These are phyloP conservation scores for Hippotragus niger DNA, from an alignment of 2,113 vertebrate genomes.

Conservation along the genomic window DNA sequence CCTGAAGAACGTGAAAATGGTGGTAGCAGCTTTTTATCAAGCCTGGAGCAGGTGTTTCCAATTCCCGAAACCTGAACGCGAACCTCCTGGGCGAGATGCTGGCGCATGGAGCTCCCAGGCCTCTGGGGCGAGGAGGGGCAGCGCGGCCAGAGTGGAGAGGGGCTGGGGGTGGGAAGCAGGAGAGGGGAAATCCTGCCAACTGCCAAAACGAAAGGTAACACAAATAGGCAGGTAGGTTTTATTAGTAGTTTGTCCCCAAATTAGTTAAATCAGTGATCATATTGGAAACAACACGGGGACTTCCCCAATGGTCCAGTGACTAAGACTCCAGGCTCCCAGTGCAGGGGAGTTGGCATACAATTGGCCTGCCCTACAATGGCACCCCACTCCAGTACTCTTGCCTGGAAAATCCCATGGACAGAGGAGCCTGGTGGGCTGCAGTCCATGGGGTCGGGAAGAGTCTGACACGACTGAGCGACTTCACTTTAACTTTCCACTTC, in stretches of 20 bases:
- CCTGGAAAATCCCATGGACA: too few relatives aligned
- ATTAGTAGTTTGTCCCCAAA: not conserved
- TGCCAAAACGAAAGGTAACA: not conserved
- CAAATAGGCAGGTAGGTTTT: not conserved
- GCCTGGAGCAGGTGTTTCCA: not conserved
- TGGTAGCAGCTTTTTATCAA: not conserved
- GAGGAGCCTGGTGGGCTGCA: too few relatives aligned
- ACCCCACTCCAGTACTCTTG: too few relatives aligned
- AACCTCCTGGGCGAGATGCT: not conserved
- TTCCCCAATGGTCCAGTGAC: not conserved
- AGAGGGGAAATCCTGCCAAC: not conserved
- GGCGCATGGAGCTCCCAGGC: not conserved
- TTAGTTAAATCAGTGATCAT: not conserved
- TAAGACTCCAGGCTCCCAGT: not conserved
- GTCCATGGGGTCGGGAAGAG: too few relatives aligned
- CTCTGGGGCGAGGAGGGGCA: not conserved
- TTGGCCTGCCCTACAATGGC: not conserved
- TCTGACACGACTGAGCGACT: too few relatives aligned
- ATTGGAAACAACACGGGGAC: not conserved
- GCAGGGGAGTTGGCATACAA: not conserved
- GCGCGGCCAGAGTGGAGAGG: fast-evolving
- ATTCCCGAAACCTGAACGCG: not conserved
- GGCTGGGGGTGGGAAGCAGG: fast-evolving
- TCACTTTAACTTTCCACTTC: too few relatives aligned
- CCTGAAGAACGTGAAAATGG: fast-evolving